These are phyloP conservation scores for Atta cephalotes DNA, from an alignment of 1,140 invertebrate genomes.

Conservation along the genomic window DNA sequence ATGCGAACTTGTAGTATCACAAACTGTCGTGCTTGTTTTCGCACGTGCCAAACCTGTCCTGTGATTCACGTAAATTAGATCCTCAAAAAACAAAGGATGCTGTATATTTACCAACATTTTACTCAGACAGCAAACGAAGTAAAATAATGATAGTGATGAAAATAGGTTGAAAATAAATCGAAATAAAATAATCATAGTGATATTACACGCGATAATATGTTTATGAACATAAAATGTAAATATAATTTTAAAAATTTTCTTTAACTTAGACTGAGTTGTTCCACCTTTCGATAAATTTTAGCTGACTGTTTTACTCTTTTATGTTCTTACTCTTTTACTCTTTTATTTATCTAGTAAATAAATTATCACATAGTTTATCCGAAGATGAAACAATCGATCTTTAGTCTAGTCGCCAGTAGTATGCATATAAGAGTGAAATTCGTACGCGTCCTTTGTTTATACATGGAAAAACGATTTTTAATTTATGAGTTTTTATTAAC, in stretches of 20 bases:
- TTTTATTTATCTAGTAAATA: too few relatives aligned
- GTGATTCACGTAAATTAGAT: slow-evolving; percentile 47
- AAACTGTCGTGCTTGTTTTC: slow-evolving; percentile 52
- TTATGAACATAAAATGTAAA: background rate
- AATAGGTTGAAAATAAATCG: background rate
- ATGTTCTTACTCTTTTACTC: too few relatives aligned
- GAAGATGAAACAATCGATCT: too few relatives aligned
- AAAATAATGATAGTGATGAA: background rate
- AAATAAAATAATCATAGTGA: background rate
- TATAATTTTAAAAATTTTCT: background rate
- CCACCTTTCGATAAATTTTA: too few relatives aligned
- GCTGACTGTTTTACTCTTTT: too few relatives aligned
- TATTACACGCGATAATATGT: background rate
- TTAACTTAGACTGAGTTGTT: too few relatives aligned
- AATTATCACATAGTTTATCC: too few relatives aligned
- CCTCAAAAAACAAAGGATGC: slow-evolving; percentile 15
- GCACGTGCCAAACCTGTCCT: slow-evolving; percentile 28
- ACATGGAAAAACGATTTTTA: too few relatives aligned
- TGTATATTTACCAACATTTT: background rate
- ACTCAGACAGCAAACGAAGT: background rate
- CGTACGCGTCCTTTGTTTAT: background rate
- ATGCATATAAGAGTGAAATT: background rate
- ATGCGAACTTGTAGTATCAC: slow-evolving; percentile 28
- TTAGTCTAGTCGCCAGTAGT: background rate
- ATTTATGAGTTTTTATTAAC: too few relatives aligned